phyloP scores from a whole-genome alignment of 2,797 vertebrate species.

The Sphenopsis melanotis region DNA sequence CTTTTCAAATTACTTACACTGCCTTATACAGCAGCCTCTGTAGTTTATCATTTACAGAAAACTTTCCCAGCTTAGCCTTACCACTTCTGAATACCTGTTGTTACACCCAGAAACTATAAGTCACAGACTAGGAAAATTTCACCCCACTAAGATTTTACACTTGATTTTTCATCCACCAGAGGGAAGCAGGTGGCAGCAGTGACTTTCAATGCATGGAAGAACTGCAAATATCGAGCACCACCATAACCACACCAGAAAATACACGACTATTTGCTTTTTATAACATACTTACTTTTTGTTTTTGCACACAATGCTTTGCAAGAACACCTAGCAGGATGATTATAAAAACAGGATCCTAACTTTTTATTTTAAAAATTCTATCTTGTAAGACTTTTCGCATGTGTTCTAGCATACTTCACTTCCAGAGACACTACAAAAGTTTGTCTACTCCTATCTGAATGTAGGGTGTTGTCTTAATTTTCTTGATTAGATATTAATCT shows the following conservation, averaged over 20 bases:
- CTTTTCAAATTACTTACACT: neutral
- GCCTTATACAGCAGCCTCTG: neutral
- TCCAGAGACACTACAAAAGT: neutral
- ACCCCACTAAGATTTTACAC: neutral
- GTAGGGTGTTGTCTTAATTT: neutral
- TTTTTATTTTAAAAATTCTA: neutral
- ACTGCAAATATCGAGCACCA: neutral
- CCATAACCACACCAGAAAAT: neutral
- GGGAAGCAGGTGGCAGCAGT: neutral
- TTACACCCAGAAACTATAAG: rapidly evolving
- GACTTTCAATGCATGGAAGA: neutral
- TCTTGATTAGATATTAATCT: neutral
- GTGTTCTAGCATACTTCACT: neutral
- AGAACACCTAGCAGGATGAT: neutral
- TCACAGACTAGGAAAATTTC: neutral
- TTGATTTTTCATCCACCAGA: slow-evolving; percentile 19
- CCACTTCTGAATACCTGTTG: neutral
- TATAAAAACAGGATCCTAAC: neutral
- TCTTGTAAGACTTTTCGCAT: neutral
- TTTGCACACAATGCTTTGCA: neutral
- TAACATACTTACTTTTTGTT: neutral
- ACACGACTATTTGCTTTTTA: neutral
- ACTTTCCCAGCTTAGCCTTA: neutral
- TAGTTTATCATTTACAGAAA: neutral
- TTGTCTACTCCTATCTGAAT: neutral